phyloP scores from a whole-genome alignment of 2,888 invertebrate genomes.

The Cistogaster globosa region DNA sequence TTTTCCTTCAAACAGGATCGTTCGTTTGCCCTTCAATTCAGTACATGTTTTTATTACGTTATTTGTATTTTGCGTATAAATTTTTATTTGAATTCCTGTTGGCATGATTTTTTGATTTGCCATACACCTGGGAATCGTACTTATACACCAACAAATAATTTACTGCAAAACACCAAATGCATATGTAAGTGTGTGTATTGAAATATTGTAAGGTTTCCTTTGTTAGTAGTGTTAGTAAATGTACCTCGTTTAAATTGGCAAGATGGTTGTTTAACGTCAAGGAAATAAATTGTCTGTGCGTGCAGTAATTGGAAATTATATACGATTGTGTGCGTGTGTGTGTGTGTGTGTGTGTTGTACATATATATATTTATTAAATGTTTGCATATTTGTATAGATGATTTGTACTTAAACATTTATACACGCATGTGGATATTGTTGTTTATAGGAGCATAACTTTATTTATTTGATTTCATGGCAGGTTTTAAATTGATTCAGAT shows the following conservation, averaged over 20 bases:
- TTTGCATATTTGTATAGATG: slow-evolving; percentile 25
- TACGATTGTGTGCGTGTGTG: slow-evolving; percentile 64
- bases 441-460: too few species aligned
- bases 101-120: slow-evolving; percentile 81
- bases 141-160: slow-evolving; percentile 1
- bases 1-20: not conserved
- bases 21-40: slow-evolving; percentile 64
- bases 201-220: not conserved
- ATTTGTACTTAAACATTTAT: slow-evolving; percentile 13
- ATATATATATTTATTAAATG: slow-evolving; percentile 36
- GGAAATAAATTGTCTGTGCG: slow-evolving; percentile 82
- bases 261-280: slow-evolving; percentile 76
- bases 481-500: slow-evolving; percentile 46
- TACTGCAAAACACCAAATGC: not conserved
- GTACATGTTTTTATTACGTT: slow-evolving; percentile 16
- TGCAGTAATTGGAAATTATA: slow-evolving; percentile 82
- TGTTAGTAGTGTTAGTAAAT: not conserved
- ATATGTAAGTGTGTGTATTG: slow-evolving; percentile 2
- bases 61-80: slow-evolving; percentile 47
- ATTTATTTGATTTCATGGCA: slow-evolving; percentile 68
- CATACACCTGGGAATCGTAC: slow-evolving; percentile 80
- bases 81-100: slow-evolving; percentile 66
- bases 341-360: slow-evolving; percentile 23
- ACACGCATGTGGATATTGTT: not conserved
- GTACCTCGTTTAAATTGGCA: slow-evolving; percentile 50